Evolutionary conservation across 1,140 invertebrate species (phyloP).

Genomic region (Cydia fagiglandana): DNA sequence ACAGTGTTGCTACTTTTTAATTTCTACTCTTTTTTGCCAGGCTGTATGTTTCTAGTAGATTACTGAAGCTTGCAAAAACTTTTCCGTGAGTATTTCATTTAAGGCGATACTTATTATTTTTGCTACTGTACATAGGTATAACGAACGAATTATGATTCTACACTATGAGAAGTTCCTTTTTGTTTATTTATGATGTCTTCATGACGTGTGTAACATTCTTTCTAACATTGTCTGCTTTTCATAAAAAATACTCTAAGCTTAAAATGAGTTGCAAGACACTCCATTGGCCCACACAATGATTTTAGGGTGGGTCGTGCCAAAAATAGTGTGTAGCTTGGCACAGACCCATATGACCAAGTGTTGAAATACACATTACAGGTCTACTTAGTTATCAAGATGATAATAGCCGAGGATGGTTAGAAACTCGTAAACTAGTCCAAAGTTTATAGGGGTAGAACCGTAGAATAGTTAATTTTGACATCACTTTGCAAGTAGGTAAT

Average conservation of each 20-base stretch:
- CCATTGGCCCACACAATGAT: not conserved
- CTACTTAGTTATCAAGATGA: not conserved
- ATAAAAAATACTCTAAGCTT: not conserved
- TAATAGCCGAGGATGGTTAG: not conserved
- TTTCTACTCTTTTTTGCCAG: too few species aligned
- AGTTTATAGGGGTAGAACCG: not conserved
- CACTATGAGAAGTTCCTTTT: not conserved
- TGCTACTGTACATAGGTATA: not conserved
- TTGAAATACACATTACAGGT: not conserved
- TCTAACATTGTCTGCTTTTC: not conserved
- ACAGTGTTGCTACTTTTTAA: too few species aligned
- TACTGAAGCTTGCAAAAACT: too few species aligned
- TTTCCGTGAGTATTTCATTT: too few species aligned
- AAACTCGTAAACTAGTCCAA: not conserved
- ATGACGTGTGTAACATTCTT: slow-evolving; percentile 7
- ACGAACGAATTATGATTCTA: not conserved
- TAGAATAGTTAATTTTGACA: not conserved
- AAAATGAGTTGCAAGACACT: not conserved
- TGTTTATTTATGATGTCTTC: slow-evolving; percentile 12
- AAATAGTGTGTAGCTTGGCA: not conserved
- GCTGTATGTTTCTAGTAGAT: too few species aligned
- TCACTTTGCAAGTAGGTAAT: not conserved
- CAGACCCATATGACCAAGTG: not conserved
- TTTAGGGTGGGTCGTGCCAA: not conserved
- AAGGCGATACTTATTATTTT: too few species aligned